Evolutionary conservation across 2,888 invertebrate genomes (phyloP).

Genomic region (Neoaliturus tenellus): DNA sequence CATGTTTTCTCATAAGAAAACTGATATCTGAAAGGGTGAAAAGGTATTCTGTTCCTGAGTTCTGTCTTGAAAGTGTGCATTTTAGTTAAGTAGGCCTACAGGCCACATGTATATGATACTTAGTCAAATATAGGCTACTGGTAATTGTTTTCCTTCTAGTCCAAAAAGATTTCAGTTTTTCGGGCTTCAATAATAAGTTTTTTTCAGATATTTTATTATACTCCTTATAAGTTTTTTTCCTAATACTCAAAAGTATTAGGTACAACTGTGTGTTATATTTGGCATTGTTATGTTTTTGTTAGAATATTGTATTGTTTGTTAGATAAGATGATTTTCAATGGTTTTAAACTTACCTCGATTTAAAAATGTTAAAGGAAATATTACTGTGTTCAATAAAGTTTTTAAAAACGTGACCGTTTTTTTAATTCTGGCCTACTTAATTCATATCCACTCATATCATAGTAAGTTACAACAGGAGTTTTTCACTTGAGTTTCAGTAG

Average conservation of each 20-base stretch:
- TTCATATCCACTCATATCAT: no score
- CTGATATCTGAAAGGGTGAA: constrained; percentile 7
- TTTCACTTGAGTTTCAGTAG: no score
- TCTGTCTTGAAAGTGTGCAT: neutral
- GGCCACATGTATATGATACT: constrained; percentile 8
- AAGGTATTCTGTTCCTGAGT: constrained; percentile 7
- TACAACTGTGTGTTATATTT: constrained; percentile 8
- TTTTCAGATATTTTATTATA: constrained; percentile 13
- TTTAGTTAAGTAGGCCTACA: constrained; percentile 13
- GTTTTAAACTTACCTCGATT: constrained; percentile 13
- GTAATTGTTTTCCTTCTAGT: constrained; percentile 7
- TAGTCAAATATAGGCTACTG: neutral
- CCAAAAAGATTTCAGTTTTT: constrained; percentile 11
- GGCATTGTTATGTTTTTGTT: constrained; percentile 13
- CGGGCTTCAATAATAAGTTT: constrained; percentile 13
- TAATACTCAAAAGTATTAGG: neutral
- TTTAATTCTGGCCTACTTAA: no score
- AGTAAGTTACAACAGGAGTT: no score
- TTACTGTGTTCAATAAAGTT: neutral
- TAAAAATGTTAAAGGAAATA: constrained; percentile 2
- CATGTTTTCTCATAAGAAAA: constrained; percentile 7
- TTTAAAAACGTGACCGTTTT: no score
- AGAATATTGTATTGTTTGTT: constrained; percentile 7
- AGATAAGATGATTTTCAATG: constrained; percentile 8
- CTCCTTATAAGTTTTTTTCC: constrained; percentile 8